Conservation (phyloP, 2,888 invertebrate genomes). For the Sminthurinus aureus region DNA sequence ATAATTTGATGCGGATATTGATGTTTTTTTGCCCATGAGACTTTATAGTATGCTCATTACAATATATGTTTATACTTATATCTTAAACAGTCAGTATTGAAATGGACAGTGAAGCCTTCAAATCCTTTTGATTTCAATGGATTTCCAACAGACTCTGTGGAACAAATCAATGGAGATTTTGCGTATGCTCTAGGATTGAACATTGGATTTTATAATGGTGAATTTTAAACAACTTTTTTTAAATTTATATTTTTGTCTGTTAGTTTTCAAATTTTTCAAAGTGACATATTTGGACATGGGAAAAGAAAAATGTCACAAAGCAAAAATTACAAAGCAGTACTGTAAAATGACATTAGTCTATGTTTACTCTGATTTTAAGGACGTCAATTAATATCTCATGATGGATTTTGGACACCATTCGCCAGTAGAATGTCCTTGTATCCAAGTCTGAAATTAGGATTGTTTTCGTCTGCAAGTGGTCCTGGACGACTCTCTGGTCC, state of each 20-base stretch:
- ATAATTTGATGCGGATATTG: no score
- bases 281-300: neutral
- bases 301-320: no score
- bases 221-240: no score
- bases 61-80: neutral
- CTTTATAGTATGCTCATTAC: neutral
- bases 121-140: slow-evolving; percentile 27
- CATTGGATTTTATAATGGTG: slow-evolving; percentile 29
- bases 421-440: slow-evolving; percentile 34
- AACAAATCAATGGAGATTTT: slow-evolving; percentile 33
- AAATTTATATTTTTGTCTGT: no score
- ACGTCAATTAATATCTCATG: slow-evolving; percentile 29
- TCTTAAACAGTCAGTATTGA: slow-evolving; percentile 7
- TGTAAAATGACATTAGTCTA: no score
- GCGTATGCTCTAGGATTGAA: slow-evolving; percentile 38
- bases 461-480: slow-evolving; percentile 37
- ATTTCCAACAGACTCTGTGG: neutral
- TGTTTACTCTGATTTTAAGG: slow-evolving; percentile 27
- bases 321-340: no score
- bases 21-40: neutral
- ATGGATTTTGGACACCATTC: slow-evolving; percentile 44
- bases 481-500: slow-evolving; percentile 3
- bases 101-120: neutral
- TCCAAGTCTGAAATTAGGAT: slow-evolving; percentile 35
- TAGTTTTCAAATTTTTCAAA: neutral